Percentiles rank a stretch among this genome's conserved stretches.
Conservation (phyloP, 2,888 invertebrate genomes). For the Andrena camellia region DNA sequence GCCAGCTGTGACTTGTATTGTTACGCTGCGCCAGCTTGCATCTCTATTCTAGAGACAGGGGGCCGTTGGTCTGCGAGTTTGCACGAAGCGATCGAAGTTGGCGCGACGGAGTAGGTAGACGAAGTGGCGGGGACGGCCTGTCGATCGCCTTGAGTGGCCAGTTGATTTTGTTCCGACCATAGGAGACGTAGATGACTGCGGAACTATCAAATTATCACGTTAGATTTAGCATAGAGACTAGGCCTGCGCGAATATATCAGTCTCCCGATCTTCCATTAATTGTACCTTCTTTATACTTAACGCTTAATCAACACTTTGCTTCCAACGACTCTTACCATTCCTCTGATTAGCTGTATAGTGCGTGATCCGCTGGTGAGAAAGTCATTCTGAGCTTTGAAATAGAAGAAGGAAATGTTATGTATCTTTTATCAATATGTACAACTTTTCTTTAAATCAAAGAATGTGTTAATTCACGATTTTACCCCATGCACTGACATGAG, state of each 20-base stretch:
- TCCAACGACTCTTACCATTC: neutral
- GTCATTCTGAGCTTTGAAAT: conserved; percentile 1
- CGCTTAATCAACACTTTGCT: conserved; percentile 2
- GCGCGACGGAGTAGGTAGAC: neutral
- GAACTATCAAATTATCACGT: conserved; percentile 43
- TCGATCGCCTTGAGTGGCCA: neutral
- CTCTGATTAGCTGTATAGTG: neutral
- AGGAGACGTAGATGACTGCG: conserved; percentile 48
- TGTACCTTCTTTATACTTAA: conserved; percentile 5
- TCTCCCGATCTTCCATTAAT: neutral
- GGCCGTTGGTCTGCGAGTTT: too few species aligned
- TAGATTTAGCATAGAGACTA: conserved; percentile 45
- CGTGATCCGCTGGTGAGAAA: neutral
- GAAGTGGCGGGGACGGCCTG: neutral
- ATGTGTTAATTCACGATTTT: neutral
- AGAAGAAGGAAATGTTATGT: neutral
- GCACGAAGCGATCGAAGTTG: neutral
- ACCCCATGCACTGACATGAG: too few species aligned
- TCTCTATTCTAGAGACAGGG: too few species aligned
- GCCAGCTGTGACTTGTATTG: neutral
- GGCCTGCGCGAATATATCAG: conserved; percentile 48
- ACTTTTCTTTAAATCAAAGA: neutral
- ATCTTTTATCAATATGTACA: neutral
- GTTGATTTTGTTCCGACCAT: neutral
- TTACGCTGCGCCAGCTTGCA: neutral